A percentile compares a stretch with the other conserved stretches of the same genome.
phyloP scores from a whole-genome alignment of 2,888 invertebrate genomes.

The Dendrolimus houi region DNA sequence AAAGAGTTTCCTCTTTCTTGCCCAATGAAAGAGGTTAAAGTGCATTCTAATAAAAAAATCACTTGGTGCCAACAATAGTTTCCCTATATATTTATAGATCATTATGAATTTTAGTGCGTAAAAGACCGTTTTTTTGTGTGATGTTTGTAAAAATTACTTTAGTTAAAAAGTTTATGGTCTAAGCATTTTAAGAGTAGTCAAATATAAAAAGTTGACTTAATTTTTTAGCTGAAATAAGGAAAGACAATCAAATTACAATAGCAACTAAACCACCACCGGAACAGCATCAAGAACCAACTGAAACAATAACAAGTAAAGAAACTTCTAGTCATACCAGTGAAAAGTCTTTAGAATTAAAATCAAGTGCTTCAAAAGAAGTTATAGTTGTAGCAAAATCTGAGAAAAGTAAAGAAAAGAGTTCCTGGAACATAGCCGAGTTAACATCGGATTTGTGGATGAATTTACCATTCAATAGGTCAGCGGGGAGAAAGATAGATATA shows the following conservation, averaged over 20 bases:
- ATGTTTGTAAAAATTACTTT: too few species aligned
- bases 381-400: constrained; percentile 10
- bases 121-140: too few species aligned
- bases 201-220: too few species aligned
- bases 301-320: neutral
- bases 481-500: constrained; percentile 70
- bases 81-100: too few species aligned
- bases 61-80: too few species aligned
- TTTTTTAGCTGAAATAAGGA: constrained; percentile 1
- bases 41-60: too few species aligned
- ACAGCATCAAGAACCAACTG: neutral
- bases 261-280: neutral
- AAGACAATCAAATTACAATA: constrained; percentile 4
- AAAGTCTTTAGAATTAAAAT: neutral
- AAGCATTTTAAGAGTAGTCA: too few species aligned
- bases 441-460: constrained; percentile 55
- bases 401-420: constrained; percentile 26
- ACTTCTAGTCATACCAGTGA: neutral
- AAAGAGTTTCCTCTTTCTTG: too few species aligned
- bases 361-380: constrained; percentile 5
- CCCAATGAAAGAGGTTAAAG: too few species aligned
- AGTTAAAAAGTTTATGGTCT: too few species aligned
- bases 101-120: too few species aligned
- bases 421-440: constrained; percentile 55
- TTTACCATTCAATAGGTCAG: constrained; percentile 47